Conservation (phyloP, 2,888 invertebrate species). For the Folsomia manolachei region DNA sequence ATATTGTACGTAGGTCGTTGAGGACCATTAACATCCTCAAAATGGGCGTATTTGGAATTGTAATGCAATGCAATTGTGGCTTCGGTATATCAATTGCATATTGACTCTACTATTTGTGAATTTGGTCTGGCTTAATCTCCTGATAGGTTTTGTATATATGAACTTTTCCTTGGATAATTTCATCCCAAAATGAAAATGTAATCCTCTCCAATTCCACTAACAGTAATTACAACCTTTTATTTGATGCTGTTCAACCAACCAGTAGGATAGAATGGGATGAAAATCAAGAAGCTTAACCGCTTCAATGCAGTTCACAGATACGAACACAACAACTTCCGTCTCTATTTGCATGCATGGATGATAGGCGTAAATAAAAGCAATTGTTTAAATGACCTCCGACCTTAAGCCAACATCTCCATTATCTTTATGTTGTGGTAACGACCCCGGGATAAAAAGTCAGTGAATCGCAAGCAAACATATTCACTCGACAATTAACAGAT, state of each 20-base stretch:
- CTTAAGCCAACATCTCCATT: not conserved
- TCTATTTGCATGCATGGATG: not conserved
- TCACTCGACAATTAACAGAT: not conserved
- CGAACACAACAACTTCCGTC: not conserved
- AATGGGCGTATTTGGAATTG: not conserved
- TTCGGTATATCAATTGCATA: not conserved
- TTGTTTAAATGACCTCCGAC: not conserved
- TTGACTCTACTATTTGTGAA: not conserved
- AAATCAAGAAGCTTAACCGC: no score
- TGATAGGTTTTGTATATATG: not conserved
- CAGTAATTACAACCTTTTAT: not conserved
- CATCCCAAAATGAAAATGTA: not conserved
- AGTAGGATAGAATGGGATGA: not conserved
- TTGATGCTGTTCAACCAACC: not conserved
- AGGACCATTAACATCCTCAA: not conserved
- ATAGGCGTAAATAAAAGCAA: not conserved
- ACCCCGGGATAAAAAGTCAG: not conserved
- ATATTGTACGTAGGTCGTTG: not conserved
- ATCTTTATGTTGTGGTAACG: not conserved
- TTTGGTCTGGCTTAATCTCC: not conserved
- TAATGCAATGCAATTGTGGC: slow-evolving; percentile 1
- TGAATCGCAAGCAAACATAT: not conserved
- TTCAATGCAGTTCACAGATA: no score
- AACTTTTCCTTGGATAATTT: not conserved
- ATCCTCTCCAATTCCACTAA: not conserved